Base-by-base conservation (phyloP, 1,140 invertebrate species). In the Luehdorfia chinensis region DNA sequence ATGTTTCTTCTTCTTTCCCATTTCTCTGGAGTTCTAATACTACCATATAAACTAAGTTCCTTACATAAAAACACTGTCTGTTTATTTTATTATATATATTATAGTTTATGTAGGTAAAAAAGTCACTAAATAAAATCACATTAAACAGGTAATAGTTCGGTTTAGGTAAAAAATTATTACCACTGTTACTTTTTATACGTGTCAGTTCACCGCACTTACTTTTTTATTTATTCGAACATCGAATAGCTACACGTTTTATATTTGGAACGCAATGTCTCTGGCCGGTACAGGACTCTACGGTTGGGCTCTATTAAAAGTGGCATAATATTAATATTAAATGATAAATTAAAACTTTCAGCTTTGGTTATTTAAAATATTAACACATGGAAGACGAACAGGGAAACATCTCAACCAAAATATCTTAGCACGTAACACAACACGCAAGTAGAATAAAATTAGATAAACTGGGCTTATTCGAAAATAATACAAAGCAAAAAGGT, bases 1-100 rank as follows among this genome's bases (percentile, higher is more conserved):
- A 51, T 66, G 73, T 67, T 81, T 84, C 69, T 81, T 84, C 66
- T 84, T 81, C 50, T 81, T 84, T 49, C 80, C 80, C 80, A 84
- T 84, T 65, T 61, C 68, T 50, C 27, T 48, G 36, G 1, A 53
- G 8, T 47, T 52, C 34, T 43, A 59, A 39, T 44, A 50, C 21
- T 43, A 59, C 21, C 59, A 66, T 69, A 59, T 58, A 67, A 69
- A 56, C 59, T 51, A 48, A 44, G 14, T 16, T 50, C 58, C 50
- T 50, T 16, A 21, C 21, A 11, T 6, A 11, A 3, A 25, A 18
- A 19, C 14, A 13, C 9, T 16, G 19, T 5, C 36, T 41, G 2
- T 7, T 41, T 8, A n/a, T 5, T 25, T 23, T 8, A 1, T 39
- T 14, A 8, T 2, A 27, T 7, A 27, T 27, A 1, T n/a, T 27